Conservation (phyloP, 2,797 vertebrate species). For the Sphenopsis melanotis region DNA sequence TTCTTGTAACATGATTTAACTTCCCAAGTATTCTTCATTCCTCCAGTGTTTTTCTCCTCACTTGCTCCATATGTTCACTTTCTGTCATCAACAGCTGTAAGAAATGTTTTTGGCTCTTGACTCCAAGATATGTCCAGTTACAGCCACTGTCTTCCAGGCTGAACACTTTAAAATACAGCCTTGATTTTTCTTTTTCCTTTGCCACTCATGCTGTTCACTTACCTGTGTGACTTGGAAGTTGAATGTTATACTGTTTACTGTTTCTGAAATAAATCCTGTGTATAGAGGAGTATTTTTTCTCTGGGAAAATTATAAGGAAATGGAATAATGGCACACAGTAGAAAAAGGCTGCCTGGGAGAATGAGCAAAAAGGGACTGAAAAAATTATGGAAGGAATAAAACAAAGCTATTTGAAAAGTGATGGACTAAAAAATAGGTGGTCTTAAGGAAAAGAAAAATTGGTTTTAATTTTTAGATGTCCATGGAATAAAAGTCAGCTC, state of each 20-base stretch:
- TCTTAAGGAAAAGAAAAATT: not conserved
- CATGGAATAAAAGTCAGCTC: not conserved
- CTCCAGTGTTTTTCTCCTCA: not conserved
- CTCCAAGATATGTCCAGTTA: not conserved
- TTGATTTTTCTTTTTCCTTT: not conserved
- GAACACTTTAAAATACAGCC: not conserved
- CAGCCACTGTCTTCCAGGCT: not conserved
- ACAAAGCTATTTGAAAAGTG: not conserved
- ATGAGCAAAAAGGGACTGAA: not conserved
- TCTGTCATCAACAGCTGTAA: constrained; percentile 14
- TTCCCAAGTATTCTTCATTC: constrained; percentile 17
- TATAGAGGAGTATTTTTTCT: not conserved
- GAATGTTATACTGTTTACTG: not conserved
- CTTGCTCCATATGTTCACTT: constrained; percentile 44
- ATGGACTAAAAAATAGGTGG: not conserved
- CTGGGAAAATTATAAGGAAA: not conserved
- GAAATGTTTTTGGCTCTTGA: constrained; percentile 9
- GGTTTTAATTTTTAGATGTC: not conserved
- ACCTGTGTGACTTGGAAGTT: not conserved
- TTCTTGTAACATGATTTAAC: constrained; percentile 1
- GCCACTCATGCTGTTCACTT: not conserved
- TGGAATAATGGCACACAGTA: not conserved
- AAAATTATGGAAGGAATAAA: not conserved
- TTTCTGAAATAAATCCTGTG: not conserved
- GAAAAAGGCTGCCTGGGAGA: not conserved